These are phyloP conservation scores for Plusia festucae DNA, from an alignment of 2,888 invertebrate genomes.

Conservation along the genomic window DNA sequence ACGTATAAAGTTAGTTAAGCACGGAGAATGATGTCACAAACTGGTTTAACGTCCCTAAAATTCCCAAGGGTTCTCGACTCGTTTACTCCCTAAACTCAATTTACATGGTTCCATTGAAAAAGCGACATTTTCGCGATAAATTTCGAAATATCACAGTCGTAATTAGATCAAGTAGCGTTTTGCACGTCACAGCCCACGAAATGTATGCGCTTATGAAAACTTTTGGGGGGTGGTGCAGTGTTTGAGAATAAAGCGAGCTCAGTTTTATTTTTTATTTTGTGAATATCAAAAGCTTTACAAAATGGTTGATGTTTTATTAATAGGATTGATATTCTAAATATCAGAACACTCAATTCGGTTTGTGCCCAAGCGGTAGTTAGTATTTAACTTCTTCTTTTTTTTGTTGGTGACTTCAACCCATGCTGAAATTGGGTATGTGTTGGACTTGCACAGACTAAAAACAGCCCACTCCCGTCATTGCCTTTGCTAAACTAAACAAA, in stretches of 20 bases:
- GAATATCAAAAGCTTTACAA: too few relatives aligned
- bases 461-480: too few relatives aligned
- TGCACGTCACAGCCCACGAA: conserved; percentile 9
- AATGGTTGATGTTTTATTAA: too few relatives aligned
- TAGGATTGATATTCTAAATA: too few relatives aligned
- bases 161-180: conserved; percentile 53
- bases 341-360: too few relatives aligned
- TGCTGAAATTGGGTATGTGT: too few relatives aligned
- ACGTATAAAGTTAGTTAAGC: neutral
- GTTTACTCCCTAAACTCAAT: neutral
- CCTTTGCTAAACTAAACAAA: too few relatives aligned
- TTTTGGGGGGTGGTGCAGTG: conserved; percentile 18
- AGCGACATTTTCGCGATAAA: conserved; percentile 27
- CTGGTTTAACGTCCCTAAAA: neutral
- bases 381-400: too few relatives aligned
- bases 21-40: neutral
- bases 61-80: neutral
- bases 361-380: too few relatives aligned
- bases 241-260: conserved; percentile 14
- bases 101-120: conserved; percentile 1
- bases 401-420: too few relatives aligned
- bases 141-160: conserved; percentile 22
- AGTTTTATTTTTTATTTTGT: too few relatives aligned
- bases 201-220: conserved; percentile 21
- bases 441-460: too few relatives aligned